Conservation (phyloP, 2,113 vertebrate genomes). For the Eupsittula cactorum region DNA sequence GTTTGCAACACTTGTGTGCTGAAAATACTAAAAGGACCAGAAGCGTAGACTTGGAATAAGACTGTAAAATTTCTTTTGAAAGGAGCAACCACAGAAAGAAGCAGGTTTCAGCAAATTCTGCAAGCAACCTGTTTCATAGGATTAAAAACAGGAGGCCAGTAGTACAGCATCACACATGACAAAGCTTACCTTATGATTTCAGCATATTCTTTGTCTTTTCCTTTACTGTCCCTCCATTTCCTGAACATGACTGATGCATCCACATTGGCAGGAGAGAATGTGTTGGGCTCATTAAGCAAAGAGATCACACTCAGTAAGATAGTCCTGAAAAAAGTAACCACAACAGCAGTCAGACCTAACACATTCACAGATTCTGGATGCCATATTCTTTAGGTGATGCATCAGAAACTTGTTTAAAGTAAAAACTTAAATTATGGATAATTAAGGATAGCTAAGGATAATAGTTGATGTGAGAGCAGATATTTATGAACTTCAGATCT, state of each 20-base stretch:
- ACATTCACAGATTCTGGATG: accelerated
- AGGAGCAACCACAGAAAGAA: neutral
- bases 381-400: neutral
- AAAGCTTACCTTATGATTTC: slow-evolving; percentile 92
- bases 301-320: slow-evolving; percentile 98
- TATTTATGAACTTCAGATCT: neutral
- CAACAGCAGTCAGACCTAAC: neutral
- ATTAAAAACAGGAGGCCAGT: neutral
- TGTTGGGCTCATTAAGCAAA: slow-evolving; percentile 98
- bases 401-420: neutral
- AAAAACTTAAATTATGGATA: neutral
- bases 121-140: neutral
- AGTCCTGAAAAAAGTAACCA: slow-evolving; percentile 77
- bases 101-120: neutral
- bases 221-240: slow-evolving; percentile 99
- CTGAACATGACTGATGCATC: slow-evolving; percentile 98
- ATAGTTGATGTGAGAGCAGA: neutral
- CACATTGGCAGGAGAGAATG: slow-evolving; percentile 95
- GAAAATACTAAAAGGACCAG: neutral
- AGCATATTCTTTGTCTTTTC: slow-evolving; percentile 97
- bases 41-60: neutral
- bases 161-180: neutral
- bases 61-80: neutral
- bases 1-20: neutral
- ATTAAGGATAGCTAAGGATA: neutral